Percentiles rank a stretch among this genome's conserved stretches.
Conservation (phyloP, 2,113 vertebrate species). For the Candoia aspera region DNA sequence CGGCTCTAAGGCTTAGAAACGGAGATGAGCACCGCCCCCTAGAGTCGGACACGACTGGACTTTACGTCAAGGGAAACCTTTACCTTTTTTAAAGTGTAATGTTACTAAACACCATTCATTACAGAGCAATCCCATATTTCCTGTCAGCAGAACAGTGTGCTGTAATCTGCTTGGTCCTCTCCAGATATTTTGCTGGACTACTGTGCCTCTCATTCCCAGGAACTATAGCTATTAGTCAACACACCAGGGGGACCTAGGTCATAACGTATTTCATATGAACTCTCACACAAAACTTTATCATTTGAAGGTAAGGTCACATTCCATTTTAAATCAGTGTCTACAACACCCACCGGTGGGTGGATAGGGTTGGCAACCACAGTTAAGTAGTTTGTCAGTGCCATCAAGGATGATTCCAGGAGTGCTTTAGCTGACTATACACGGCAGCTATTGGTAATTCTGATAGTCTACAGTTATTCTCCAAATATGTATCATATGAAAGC, state of each 20-base stretch:
- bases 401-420: neutral
- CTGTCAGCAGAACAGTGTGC: neutral
- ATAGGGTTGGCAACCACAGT: neutral
- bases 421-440: neutral
- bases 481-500: neutral
- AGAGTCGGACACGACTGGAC: too few species aligned
- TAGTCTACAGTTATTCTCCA: neutral
- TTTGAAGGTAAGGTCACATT: neutral
- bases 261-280: neutral
- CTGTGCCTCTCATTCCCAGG: neutral
- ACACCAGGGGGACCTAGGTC: neutral
- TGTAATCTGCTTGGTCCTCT: neutral
- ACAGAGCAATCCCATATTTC: neutral
- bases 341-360: neutral
- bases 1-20: too few species aligned
- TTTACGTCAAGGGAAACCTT: too few species aligned
- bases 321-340: neutral
- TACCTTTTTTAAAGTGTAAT: neutral
- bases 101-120: neutral
- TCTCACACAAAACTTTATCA: neutral
- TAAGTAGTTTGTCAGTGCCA: neutral
- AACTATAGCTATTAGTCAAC: neutral
- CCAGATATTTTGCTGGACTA: neutral
- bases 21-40: too few species aligned
- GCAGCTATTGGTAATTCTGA: neutral